Evolutionary conservation across 2,888 invertebrate genomes (phyloP).

Genomic region (Apamea anceps): DNA sequence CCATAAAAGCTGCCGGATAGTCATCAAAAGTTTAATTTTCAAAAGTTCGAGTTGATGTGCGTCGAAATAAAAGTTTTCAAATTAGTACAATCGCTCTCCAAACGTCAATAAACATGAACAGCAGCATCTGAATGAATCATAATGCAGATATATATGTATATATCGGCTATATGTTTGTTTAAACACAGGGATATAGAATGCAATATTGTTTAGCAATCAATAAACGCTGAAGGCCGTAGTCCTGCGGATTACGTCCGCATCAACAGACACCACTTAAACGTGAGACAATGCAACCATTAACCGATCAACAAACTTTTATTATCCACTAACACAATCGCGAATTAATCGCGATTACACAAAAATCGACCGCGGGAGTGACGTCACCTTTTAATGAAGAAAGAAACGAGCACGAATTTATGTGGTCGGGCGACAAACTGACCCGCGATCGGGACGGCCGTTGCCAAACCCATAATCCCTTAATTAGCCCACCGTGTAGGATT

Average conservation of each 20-base stretch:
- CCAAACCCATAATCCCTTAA: conserved; percentile 85
- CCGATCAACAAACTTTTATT: conserved; percentile 60
- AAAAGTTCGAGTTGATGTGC: conserved; percentile 34
- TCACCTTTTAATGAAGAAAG: conserved; percentile 87
- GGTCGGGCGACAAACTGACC: conserved; percentile 81
- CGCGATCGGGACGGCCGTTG: conserved; percentile 76
- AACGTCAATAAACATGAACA: conserved; percentile 18
- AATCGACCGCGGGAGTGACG: conserved; percentile 85
- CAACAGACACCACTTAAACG: conserved; percentile 66
- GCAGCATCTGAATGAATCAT: conserved; percentile 39
- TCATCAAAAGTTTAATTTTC: conserved; percentile 34
- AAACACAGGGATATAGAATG: conserved; percentile 66
- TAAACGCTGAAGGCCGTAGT: conserved; percentile 77
- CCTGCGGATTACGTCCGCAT: conserved; percentile 67
- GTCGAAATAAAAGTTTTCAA: conserved; percentile 37
- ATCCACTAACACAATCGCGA: conserved; percentile 64
- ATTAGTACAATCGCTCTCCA: conserved; percentile 26
- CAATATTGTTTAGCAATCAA: conserved; percentile 77
- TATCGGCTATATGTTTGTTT: conserved; percentile 62
- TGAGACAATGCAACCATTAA: conserved; percentile 84
- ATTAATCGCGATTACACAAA: conserved; percentile 71
- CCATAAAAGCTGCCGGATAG: conserved; percentile 1
- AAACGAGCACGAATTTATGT: conserved; percentile 83
- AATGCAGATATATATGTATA: conserved; percentile 52
- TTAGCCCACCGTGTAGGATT: conserved; percentile 80